Conservation (phyloP, 2,888 invertebrate species). For the Amphiduros pacificus region DNA sequence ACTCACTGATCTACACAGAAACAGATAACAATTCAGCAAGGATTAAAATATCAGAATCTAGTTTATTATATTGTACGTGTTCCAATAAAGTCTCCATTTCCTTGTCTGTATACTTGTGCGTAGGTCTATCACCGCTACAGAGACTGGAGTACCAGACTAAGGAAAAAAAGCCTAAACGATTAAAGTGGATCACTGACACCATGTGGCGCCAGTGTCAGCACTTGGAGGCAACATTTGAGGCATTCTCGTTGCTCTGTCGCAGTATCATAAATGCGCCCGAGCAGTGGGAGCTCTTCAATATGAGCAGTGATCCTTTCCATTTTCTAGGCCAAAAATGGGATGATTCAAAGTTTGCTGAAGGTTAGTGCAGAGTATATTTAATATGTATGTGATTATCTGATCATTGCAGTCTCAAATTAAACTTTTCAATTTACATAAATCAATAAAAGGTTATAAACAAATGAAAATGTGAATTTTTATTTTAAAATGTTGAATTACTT, state of each 20-base stretch:
- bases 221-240: constrained; percentile 44
- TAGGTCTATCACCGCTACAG: constrained; percentile 50
- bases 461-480: too few relatives aligned
- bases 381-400: too few relatives aligned
- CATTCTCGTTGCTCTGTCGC: constrained; percentile 42
- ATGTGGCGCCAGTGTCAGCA: constrained; percentile 53
- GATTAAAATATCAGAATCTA: background rate
- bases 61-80: background rate
- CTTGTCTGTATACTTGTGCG: background rate
- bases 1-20: too few relatives aligned
- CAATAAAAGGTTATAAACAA: too few relatives aligned
- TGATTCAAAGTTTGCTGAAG: background rate
- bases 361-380: too few relatives aligned
- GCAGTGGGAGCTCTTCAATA: constrained; percentile 49
- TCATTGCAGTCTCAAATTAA: too few relatives aligned
- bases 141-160: constrained; percentile 42
- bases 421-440: too few relatives aligned
- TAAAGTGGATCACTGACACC: constrained; percentile 42
- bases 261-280: constrained; percentile 41
- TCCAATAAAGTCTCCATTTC: background rate
- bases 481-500: too few relatives aligned
- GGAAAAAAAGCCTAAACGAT: constrained; percentile 30
- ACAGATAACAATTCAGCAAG: background rate
- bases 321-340: constrained; percentile 32
- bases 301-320: constrained; percentile 40